phyloP scores from a whole-genome alignment of 53 echinoderm and acorn worm species.

The Echinometra lucunter region DNA sequence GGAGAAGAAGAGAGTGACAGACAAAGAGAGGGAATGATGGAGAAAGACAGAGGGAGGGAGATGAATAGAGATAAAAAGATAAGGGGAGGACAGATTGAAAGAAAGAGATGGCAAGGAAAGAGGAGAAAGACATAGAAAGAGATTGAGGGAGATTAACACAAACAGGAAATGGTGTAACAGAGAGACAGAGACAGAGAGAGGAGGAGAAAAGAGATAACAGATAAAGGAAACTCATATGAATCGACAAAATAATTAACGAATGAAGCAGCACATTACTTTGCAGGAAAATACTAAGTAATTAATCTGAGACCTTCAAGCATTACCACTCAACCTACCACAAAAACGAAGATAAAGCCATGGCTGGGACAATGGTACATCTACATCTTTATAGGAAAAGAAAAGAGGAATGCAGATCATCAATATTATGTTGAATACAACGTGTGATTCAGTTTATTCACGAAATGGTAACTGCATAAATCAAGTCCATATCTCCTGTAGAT shows the following conservation, averaged over 20 bases:
- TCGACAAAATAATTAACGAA: too few species aligned
- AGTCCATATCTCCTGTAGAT: too few species aligned
- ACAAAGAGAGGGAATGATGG: not conserved
- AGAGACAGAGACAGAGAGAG: not conserved
- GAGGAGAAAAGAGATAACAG: not conserved
- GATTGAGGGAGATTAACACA: not conserved
- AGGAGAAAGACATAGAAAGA: not conserved
- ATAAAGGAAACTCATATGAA: not conserved
- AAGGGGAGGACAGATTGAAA: not conserved
- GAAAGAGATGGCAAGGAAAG: not conserved
- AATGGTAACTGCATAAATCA: too few species aligned
- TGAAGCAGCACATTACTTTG: not conserved
- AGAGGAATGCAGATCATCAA: too few species aligned
- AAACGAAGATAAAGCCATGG: not conserved
- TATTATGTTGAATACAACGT: too few species aligned
- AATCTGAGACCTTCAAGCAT: not conserved
- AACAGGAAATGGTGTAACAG: too few species aligned
- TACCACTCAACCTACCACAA: not conserved
- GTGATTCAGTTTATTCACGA: too few species aligned
- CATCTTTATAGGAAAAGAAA: too few species aligned
- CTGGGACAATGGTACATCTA: not conserved
- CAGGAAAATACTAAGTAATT: not conserved
- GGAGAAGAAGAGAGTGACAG: not conserved
- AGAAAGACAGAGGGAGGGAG: not conserved
- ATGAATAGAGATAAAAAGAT: not conserved